Evolutionary conservation across 2,113 vertebrate genomes (phyloP).

Genomic region (Oreochromis niloticus): DNA sequence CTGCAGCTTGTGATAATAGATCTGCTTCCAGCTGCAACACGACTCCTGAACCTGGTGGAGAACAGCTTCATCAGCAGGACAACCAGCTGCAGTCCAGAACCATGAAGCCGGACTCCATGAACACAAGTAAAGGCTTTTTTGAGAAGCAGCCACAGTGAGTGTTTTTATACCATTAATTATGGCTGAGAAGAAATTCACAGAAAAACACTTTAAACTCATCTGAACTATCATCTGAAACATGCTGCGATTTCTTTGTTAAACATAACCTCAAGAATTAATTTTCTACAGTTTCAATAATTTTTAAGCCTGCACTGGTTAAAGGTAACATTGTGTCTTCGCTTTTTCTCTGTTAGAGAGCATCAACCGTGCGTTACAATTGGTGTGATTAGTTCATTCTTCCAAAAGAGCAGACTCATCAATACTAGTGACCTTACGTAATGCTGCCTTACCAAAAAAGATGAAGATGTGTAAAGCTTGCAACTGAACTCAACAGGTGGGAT

Average conservation of each 20-base stretch:
- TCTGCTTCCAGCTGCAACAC: background rate
- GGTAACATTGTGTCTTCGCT: background rate
- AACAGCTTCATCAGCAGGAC: background rate
- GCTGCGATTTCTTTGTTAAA: background rate
- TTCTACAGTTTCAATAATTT: background rate
- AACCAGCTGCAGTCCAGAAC: background rate
- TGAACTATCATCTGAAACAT: background rate
- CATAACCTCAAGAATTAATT: background rate
- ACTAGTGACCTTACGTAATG: background rate
- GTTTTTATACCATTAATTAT: background rate
- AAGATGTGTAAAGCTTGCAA: background rate
- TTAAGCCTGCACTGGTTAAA: background rate
- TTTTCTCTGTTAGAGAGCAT: background rate
- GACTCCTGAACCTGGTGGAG: background rate
- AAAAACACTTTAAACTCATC: background rate
- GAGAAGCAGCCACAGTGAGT: background rate
- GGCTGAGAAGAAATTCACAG: background rate
- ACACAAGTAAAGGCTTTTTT: background rate
- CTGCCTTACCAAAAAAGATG: background rate
- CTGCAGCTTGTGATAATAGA: background rate
- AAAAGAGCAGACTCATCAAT: background rate
- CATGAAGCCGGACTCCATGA: background rate
- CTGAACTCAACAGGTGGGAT: background rate
- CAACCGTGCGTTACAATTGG: accelerated
- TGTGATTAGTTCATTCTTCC: background rate